A percentile compares a stretch with the other conserved stretches of the same genome.
phyloP scores from a whole-genome alignment of 2,888 invertebrate genomes.

The Limenitis camilla region DNA sequence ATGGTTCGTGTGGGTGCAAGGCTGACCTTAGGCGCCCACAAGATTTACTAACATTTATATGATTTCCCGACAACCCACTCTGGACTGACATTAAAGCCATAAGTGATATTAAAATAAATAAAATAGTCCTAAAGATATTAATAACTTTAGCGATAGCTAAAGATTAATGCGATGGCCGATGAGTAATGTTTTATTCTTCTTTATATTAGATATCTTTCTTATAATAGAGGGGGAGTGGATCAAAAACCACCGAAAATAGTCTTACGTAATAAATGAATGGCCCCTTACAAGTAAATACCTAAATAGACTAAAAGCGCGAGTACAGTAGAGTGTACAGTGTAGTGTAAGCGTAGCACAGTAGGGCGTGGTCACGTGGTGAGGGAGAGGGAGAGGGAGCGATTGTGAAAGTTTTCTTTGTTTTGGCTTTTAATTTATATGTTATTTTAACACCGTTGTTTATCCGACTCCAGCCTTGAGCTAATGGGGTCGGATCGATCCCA shows the following conservation, averaged over 20 bases:
- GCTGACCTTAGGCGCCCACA: conserved; percentile 72
- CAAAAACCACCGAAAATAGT: too few species aligned
- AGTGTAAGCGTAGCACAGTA: too few species aligned
- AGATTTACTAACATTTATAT: conserved; percentile 59
- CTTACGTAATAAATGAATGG: too few species aligned
- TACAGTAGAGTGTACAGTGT: too few species aligned
- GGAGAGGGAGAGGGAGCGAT: conserved; percentile 23
- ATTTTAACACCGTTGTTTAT: conserved; percentile 14
- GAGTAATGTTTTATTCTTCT: neutral
- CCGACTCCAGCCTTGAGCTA: too few species aligned
- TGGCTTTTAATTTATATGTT: conserved; percentile 26
- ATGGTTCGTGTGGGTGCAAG: conserved; percentile 72
- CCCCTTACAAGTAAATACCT: too few species aligned
- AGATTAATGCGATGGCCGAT: neutral
- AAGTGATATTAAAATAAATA: conserved; percentile 33
- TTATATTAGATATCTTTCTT: neutral
- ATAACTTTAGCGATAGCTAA: neutral
- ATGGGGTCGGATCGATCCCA: too few species aligned
- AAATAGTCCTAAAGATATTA: conserved; percentile 8
- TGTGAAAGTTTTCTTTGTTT: conserved; percentile 25
- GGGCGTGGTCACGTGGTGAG: too few species aligned
- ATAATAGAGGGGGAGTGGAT: too few species aligned
- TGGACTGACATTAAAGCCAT: conserved; percentile 51
- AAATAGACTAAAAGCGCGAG: too few species aligned
- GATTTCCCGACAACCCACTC: conserved; percentile 66